Conservation (phyloP, 2,113 vertebrate species). For the Henicopernis longicauda region DNA sequence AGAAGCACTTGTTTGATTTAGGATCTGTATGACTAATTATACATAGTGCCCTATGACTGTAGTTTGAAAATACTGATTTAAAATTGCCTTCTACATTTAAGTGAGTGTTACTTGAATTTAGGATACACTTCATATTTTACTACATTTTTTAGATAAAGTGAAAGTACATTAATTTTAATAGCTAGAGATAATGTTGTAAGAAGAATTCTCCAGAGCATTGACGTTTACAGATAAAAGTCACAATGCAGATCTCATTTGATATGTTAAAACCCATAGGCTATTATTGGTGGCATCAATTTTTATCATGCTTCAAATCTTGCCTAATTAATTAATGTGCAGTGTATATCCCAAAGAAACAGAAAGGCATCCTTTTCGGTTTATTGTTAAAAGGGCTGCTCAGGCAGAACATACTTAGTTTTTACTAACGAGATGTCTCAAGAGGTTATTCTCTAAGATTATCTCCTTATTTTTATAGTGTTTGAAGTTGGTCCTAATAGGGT, state of each 20-base stretch:
- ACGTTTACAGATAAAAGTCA: not conserved
- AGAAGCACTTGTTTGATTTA: not conserved
- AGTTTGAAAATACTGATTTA: slow-evolving; percentile 18
- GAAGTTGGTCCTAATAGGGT: not conserved
- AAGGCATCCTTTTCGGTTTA: not conserved
- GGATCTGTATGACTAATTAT: not conserved
- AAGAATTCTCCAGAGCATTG: not conserved
- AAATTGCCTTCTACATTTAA: not conserved
- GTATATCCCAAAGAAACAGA: not conserved
- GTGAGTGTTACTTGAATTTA: not conserved
- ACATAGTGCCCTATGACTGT: not conserved
- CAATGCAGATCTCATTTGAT: not conserved
- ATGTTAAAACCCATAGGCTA: not conserved
- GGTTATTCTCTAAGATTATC: not conserved
- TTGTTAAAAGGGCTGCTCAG: not conserved
- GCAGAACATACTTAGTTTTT: not conserved
- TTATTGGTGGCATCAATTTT: not conserved
- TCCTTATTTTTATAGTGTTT: not conserved
- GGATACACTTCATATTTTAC: not conserved
- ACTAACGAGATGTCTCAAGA: not conserved
- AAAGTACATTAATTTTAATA: not conserved
- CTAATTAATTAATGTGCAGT: not conserved
- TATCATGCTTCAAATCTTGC: not conserved
- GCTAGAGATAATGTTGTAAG: not conserved
- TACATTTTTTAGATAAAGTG: not conserved